phyloP scores from a whole-genome alignment of 1,140 invertebrate species.

The Tetragnatha versicolor region DNA sequence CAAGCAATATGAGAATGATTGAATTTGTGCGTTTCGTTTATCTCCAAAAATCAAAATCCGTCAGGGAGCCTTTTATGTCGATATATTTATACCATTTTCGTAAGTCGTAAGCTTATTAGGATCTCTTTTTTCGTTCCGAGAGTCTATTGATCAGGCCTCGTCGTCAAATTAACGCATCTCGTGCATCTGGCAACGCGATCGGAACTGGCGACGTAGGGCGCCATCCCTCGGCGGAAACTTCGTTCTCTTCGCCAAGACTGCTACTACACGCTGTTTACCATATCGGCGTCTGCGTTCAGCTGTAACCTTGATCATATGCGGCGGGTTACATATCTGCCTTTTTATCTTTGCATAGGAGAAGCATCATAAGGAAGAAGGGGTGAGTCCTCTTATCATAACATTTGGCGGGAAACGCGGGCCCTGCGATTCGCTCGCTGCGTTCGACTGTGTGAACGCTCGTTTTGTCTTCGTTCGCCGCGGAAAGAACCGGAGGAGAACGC shows the following conservation, averaged over 20 bases:
- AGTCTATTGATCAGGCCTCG: neutral
- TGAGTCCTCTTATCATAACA: constrained; percentile 52
- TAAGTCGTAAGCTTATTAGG: no score
- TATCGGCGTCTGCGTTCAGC: constrained; percentile 54
- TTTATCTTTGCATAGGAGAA: constrained; percentile 55
- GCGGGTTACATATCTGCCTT: constrained; percentile 52
- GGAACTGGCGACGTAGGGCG: neutral
- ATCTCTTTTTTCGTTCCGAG: no score
- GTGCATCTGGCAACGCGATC: constrained; percentile 2
- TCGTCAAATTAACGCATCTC: neutral
- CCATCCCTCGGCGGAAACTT: constrained; percentile 49
- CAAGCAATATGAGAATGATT: no score
- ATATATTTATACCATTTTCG: no score
- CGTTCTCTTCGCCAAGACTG: neutral
- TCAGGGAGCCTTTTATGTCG: no score
- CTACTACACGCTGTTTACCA: constrained; percentile 43
- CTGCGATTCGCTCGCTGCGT: constrained; percentile 20
- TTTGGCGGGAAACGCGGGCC: constrained; percentile 50
- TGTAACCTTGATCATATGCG: constrained; percentile 54
- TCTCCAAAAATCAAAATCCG: no score
- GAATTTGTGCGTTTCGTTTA: no score
- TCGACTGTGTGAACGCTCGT: neutral
- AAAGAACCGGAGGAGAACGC: neutral
- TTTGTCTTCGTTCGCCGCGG: constrained; percentile 15
- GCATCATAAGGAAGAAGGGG: constrained; percentile 40